These are phyloP conservation scores for Diachrysia chrysitis DNA, from an alignment of 2,888 invertebrate genomes.

Conservation along the genomic window DNA sequence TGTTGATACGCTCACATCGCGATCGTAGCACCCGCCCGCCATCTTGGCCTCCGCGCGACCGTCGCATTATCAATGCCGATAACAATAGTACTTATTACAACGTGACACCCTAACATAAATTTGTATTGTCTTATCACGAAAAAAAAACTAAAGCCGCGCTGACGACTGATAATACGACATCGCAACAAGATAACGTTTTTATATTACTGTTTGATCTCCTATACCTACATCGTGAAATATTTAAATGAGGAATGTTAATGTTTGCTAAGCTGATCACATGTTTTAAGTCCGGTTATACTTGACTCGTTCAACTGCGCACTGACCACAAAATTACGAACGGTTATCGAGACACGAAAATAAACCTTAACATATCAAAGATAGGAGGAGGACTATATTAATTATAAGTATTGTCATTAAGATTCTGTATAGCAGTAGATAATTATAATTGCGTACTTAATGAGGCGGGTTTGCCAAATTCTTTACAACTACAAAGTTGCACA, in stretches of 20 bases:
- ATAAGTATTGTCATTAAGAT: conserved; percentile 28
- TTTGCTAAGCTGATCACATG: conserved; percentile 30
- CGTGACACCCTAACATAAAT: conserved; percentile 87
- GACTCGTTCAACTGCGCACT: conserved; percentile 12
- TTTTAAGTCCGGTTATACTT: conserved; percentile 25
- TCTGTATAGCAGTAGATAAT: conserved; percentile 22
- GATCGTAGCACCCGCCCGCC: conserved; percentile 67
- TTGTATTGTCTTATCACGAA: conserved; percentile 86
- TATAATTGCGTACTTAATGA: conserved; percentile 33
- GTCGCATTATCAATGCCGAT: conserved; percentile 85
- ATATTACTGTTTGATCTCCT: conserved; percentile 72
- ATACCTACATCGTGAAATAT: conserved; percentile 45
- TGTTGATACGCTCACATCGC: conserved; percentile 67
- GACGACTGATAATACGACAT: conserved; percentile 74
- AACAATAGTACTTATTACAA: conserved; percentile 82
- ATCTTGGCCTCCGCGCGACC: conserved; percentile 79
- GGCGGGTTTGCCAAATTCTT: conserved; percentile 34
- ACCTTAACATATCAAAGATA: conserved; percentile 39
- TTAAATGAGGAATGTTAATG: conserved; percentile 49
- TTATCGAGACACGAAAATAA: conserved; percentile 54
- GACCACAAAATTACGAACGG: conserved; percentile 19
- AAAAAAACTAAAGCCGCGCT: conserved; percentile 73
- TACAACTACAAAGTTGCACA: conserved; percentile 13
- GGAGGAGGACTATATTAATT: conserved; percentile 42
- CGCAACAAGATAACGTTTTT: conserved; percentile 80